Conservation (phyloP, 2,113 vertebrate genomes). For the Kryptolebias marmoratus region DNA sequence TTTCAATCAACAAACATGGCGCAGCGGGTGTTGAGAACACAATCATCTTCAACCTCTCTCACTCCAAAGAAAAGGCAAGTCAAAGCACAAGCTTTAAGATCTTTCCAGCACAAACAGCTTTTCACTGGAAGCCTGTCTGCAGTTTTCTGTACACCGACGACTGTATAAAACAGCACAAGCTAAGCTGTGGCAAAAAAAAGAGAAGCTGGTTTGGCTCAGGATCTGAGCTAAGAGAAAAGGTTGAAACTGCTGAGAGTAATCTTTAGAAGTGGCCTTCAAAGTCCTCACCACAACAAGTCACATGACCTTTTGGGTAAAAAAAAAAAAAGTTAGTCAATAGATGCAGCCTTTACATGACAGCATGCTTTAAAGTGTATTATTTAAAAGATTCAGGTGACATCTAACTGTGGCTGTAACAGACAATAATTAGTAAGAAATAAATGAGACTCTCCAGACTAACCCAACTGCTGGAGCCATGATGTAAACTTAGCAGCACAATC, state of each 20-base stretch:
- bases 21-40: conserved; percentile 1
- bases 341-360: conserved; percentile 43
- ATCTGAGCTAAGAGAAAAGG: conserved; percentile 81
- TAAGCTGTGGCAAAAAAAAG: conserved; percentile 57
- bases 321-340: conserved; percentile 60
- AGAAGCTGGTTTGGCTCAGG: conserved; percentile 62
- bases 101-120: conserved; percentile 19
- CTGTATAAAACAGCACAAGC: conserved; percentile 42
- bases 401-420: conserved; percentile 4
- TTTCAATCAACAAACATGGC: conserved; percentile 56
- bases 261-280: conserved; percentile 79
- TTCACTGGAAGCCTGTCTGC: conserved; percentile 15
- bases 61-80: conserved; percentile 16
- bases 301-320: conserved; percentile 73
- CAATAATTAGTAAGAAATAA: conserved; percentile 40
- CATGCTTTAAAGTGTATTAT: conserved; percentile 24
- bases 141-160: conserved; percentile 28
- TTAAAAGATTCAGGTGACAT: conserved; percentile 35
- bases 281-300: conserved; percentile 72
- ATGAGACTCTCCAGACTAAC: conserved; percentile 65
- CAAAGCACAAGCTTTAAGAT: conserved; percentile 13
- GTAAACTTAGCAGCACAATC: conserved; percentile 58
- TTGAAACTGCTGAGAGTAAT: conserved; percentile 79
- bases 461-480: conserved; percentile 39
- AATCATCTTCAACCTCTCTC: conserved; percentile 8